phyloP scores from a whole-genome alignment of 2,113 vertebrate species.

The Callocephalon fimbriatum region DNA sequence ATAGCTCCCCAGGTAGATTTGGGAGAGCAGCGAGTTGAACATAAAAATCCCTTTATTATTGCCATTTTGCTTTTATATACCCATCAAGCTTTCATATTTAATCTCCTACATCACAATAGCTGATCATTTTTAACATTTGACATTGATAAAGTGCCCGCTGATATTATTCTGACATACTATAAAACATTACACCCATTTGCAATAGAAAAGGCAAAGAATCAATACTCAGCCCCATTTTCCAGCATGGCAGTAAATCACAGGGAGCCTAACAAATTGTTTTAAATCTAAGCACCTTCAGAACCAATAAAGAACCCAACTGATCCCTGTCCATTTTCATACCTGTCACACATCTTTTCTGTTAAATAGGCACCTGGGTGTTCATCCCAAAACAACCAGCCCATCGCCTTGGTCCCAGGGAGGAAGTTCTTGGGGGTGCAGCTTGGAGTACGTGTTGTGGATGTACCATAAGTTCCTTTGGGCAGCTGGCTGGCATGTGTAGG shows the following conservation, averaged over 20 bases:
- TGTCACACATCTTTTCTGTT: conserved; percentile 41
- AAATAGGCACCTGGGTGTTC: neutral
- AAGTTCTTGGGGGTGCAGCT: rapidly evolving
- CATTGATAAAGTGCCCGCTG: conserved; percentile 85
- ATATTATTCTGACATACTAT: conserved; percentile 88
- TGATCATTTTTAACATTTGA: conserved; percentile 88
- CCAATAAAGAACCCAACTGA: conserved; percentile 69
- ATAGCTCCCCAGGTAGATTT: conserved; percentile 75
- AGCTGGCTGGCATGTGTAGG: rapidly evolving
- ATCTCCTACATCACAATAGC: conserved; percentile 86
- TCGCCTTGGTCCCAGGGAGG: rapidly evolving
- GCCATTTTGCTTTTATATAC: conserved; percentile 84
- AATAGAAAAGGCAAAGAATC: conserved; percentile 86
- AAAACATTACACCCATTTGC: conserved; percentile 86
- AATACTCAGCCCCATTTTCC: conserved; percentile 83
- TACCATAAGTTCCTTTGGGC: rapidly evolving
- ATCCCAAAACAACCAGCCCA: rapidly evolving
- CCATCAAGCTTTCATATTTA: conserved; percentile 87
- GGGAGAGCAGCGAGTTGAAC: conserved; percentile 76
- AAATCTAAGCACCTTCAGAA: conserved; percentile 83
- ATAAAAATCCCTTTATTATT: conserved; percentile 85
- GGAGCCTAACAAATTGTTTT: conserved; percentile 84
- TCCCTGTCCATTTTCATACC: conserved; percentile 59
- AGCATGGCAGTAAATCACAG: conserved; percentile 78
- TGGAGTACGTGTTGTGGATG: rapidly evolving